Percentiles rank a stretch among this genome's conserved stretches.
Evolutionary conservation across 2,113 vertebrate genomes (phyloP).

Genomic region (Chrysemys picta): DNA sequence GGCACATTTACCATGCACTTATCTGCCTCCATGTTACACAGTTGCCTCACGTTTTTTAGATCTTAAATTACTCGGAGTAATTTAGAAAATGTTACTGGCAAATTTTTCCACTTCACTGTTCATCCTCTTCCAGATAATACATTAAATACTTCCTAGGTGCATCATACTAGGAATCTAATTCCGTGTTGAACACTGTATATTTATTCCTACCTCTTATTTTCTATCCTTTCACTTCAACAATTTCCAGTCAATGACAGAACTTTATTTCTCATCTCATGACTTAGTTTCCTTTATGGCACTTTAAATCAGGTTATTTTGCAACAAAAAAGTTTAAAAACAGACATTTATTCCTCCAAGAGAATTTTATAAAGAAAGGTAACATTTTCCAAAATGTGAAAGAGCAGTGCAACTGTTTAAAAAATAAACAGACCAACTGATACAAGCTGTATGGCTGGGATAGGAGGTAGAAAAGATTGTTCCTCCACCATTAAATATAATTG

Average conservation of each 20-base stretch:
- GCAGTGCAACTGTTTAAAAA: background rate
- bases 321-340: background rate
- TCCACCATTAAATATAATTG: background rate
- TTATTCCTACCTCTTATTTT: background rate
- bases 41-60: background rate
- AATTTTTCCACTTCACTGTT: background rate
- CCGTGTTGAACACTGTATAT: background rate
- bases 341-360: background rate
- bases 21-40: background rate
- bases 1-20: background rate
- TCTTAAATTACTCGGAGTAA: background rate
- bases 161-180: background rate
- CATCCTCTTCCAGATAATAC: background rate
- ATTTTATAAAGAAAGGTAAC: background rate
- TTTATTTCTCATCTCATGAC: background rate
- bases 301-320: background rate
- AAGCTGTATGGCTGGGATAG: background rate
- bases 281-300: background rate
- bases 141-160: background rate
- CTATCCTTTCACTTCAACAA: background rate
- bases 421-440: background rate
- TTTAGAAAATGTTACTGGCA: background rate
- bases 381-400: background rate
- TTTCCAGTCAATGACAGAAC: background rate
- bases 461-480: constrained; percentile 4